Base-by-base conservation (phyloP, 2,888 invertebrate genomes). In the Eurytoma adleriae region DNA sequence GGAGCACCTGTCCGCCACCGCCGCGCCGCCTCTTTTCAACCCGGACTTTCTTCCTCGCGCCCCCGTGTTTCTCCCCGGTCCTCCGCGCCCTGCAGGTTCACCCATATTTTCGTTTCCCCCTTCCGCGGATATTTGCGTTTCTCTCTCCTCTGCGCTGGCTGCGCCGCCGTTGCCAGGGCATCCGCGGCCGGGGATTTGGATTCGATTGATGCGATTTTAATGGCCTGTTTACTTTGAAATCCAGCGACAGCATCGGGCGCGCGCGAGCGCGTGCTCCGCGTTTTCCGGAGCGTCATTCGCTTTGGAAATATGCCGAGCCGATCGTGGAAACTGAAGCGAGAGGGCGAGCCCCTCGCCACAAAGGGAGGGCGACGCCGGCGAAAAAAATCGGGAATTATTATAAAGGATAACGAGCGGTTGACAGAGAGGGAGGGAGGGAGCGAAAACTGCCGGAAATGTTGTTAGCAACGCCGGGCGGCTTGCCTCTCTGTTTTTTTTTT, bases 171-270 rank as follows among this genome's bases (percentile, higher is more conserved):
- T 18, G 12, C 7, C 24, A 14, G 48, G 14, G 4, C 30, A 40
- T 18, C 64, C 20, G n/a, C 24, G 7, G 14, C n/a, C 13, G 24
- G 30, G 62, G 69, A 52, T 61, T 40, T 27, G 48, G 54, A 56
- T 85, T 85, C 85, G 79, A 86, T 86, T 85, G 84, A 87, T 85
- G 83, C 77, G 82, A 85, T 85, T 87, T 87, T 87, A 85, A 86
- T 86, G 84, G 81, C 72, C 72, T 84, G 84, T 86, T 84, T 83
- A 83, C 79, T 82, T 83, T 82, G 79, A 80, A 80, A 83, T 81
- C 59, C 73, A 70, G 20, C 75, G 57, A 18, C 27, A 27, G 18
- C 59, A 54, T 13, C 40, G n/a, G n/a, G n/a, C n/a, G n/a, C n/a
- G n/a, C n/a, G n/a, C n/a, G n/a, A n/a, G 40, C 61, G 56, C 30